These are phyloP conservation scores for Leucoma salicis DNA, from an alignment of 2,888 invertebrate genomes.

Conservation along the genomic window DNA sequence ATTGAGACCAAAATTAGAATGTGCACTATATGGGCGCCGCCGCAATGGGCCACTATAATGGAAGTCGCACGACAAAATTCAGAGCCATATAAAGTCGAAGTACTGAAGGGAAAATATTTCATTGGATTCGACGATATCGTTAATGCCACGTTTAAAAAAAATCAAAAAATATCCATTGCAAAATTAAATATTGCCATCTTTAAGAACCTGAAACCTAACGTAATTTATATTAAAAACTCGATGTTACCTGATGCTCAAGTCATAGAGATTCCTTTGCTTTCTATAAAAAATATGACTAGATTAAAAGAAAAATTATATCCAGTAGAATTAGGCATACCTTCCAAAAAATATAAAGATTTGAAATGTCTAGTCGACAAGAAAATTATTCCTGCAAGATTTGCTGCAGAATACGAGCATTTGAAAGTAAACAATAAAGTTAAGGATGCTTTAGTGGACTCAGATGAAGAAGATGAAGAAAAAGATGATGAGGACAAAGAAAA, in stretches of 20 bases:
- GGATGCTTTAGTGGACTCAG: neutral
- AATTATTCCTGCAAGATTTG: neutral
- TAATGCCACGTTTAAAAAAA: neutral
- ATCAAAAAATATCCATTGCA: neutral
- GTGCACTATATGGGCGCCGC: slow-evolving; percentile 17
- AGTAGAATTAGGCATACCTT: neutral
- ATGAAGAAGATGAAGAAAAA: neutral
- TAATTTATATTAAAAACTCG: neutral
- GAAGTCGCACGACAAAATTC: neutral
- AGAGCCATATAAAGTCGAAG: neutral
- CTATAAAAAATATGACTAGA: no score
- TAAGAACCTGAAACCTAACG: neutral
- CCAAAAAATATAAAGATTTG: neutral
- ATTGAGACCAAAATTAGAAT: slow-evolving; percentile 28
- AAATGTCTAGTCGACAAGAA: neutral
- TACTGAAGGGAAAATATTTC: neutral
- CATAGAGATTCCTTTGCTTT: no score
- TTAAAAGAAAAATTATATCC: neutral
- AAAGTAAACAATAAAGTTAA: no score
- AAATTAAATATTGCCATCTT: neutral
- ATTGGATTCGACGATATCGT: neutral
- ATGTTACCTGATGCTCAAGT: neutral
- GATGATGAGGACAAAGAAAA: neutral
- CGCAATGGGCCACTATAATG: slow-evolving; percentile 3
- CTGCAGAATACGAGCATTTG: neutral